Percentiles rank a stretch among this genome's conserved stretches.
These are phyloP conservation scores for Maconellicoccus hirsutus DNA, from an alignment of 1,140 invertebrate species.

Conservation along the genomic window DNA sequence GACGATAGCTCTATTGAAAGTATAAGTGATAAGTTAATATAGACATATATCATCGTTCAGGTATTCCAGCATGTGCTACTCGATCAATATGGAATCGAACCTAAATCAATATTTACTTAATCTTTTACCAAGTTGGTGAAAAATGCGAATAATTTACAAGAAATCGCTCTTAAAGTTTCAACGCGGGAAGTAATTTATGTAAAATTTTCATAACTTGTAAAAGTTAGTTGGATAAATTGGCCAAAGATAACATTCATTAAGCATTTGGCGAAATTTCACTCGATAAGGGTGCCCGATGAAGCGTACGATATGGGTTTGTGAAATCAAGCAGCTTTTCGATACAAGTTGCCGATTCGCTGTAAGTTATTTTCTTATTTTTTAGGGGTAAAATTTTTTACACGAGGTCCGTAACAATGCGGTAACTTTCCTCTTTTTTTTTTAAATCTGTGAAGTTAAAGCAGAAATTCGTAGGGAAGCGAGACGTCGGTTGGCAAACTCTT, in stretches of 20 bases:
- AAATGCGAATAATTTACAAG: no score
- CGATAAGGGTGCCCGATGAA: not conserved
- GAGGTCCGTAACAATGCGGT: not conserved
- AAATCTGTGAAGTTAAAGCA: not conserved
- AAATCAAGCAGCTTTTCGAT: constrained; percentile 4
- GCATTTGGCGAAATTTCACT: not conserved
- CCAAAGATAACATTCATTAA: not conserved
- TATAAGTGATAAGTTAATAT: no score
- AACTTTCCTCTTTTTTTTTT: not conserved
- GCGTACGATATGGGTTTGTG: not conserved
- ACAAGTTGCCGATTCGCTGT: not conserved
- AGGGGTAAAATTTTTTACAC: not conserved
- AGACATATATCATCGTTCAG: no score
- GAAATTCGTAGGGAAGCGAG: no score
- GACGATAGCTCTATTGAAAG: no score
- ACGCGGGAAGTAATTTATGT: no score
- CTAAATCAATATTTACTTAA: no score
- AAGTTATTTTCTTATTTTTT: not conserved
- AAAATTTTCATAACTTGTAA: no score
- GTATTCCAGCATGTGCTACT: no score
- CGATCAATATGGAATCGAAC: no score
- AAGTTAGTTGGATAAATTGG: not conserved
- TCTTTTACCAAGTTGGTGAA: no score
- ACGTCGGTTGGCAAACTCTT: not conserved
- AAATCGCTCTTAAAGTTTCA: no score